Base-by-base conservation (phyloP, 1,140 invertebrate species). In the Hypothenemus hampei region DNA sequence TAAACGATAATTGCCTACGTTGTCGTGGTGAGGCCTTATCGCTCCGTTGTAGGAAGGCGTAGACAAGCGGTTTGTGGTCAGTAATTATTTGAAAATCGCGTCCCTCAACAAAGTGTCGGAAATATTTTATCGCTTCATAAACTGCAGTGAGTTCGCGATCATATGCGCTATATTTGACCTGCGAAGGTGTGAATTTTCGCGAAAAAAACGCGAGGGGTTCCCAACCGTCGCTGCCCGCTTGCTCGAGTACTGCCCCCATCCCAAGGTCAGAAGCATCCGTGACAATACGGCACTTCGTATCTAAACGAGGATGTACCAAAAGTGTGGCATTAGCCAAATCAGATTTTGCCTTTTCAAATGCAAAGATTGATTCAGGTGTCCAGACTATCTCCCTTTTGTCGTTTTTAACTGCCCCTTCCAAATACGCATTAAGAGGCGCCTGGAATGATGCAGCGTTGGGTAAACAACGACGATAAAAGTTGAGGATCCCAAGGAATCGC, bases 81-180 rank as follows among this genome's bases (percentile, higher is more conserved):
- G 26, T 31, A 3, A 31, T 11, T 2, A 31, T 31, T 2, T 1
- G 10, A 3, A 31, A 31, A 13, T 1, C 8, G 2, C 3, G 10
- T 1, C 26, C 26, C 13, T 31, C 26, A 1, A 31, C 2, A 1
- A 31, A 1, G 3, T 31, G 13, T 31, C 26, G 1, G 26, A 31
- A 31, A 31, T 31, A 31, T 13, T 31, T 31, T 2, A 31, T 3
- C 1, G 26, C 26, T 6, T 5, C 5, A 11, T 29, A 29, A 5
- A 29, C 24, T 6, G 24, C 24, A 6, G 11, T 6, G 5, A 2
- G 3, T 41, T n/a, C 64, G 69, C 44, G 33, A 35, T 35, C 19
- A 16, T 31, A 31, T 2, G 26, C 13, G 13, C 26, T 31, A 13
- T 31, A 31, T 1, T 31, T 31, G 8, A 2, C 13, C 3, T 31